These are phyloP conservation scores for Pyrocephalus nanus DNA, from an alignment of 2,797 vertebrate genomes.

Conservation along the genomic window DNA sequence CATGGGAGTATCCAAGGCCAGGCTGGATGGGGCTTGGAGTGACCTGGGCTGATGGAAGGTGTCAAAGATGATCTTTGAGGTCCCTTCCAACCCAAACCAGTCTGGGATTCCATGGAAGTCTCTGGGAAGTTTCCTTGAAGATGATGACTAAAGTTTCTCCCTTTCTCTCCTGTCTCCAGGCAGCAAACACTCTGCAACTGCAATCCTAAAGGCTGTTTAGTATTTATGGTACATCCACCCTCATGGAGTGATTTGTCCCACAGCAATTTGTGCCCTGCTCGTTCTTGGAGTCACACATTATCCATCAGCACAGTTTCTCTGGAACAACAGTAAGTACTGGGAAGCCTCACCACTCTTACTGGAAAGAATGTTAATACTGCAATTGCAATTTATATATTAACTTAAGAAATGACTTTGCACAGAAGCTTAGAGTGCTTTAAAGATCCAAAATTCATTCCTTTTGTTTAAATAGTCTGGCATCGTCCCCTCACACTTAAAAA, in stretches of 20 bases:
- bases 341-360: not conserved
- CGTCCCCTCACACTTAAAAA: not conserved
- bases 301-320: not conserved
- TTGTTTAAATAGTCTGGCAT: not conserved
- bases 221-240: not conserved
- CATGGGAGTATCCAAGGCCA: rapidly evolving
- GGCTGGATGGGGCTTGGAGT: not conserved
- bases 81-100: not conserved
- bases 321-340: not conserved
- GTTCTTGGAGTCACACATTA: not conserved
- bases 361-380: not conserved
- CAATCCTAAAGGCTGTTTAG: not conserved
- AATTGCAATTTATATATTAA: not conserved
- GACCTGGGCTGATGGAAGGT: rapidly evolving
- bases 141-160: not conserved
- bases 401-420: not conserved
- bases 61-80: rapidly evolving
- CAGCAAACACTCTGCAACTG: not conserved
- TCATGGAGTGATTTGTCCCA: not conserved
- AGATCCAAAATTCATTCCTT: not conserved
- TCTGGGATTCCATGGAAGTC: rapidly evolving
- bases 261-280: not conserved
- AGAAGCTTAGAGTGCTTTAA: not conserved
- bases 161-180: not conserved
- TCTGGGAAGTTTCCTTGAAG: not conserved